These are phyloP conservation scores for Tetramorium alpestre DNA, from an alignment of 1,140 invertebrate species.

Conservation along the genomic window DNA sequence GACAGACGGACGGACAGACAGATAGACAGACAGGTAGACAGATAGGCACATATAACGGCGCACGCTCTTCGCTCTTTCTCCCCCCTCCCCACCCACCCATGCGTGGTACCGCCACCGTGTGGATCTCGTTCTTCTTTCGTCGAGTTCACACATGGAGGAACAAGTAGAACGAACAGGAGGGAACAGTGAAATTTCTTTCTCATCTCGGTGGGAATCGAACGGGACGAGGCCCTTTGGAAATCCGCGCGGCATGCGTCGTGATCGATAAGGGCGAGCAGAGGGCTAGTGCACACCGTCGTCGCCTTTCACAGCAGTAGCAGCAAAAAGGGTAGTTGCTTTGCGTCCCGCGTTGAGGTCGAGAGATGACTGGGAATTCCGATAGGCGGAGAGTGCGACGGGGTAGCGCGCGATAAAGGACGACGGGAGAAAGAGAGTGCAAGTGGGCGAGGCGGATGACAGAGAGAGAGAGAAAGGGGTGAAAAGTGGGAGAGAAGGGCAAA, in stretches of 20 bases:
- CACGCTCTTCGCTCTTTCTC: neutral
- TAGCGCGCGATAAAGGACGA: slow-evolving; percentile 20
- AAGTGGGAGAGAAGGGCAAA: neutral
- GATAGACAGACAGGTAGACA: neutral
- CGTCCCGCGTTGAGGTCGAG: neutral
- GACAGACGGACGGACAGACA: neutral
- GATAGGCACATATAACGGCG: neutral
- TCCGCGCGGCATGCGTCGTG: slow-evolving; percentile 71
- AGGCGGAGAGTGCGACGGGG: slow-evolving; percentile 4
- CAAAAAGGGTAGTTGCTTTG: slow-evolving; percentile 21
- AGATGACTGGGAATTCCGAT: slow-evolving; percentile 34
- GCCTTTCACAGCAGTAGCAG: neutral
- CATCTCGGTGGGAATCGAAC: slow-evolving; percentile 42
- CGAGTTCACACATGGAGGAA: slow-evolving; percentile 17
- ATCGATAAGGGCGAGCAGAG: slow-evolving; percentile 71
- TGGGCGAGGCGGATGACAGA: slow-evolving; percentile 9
- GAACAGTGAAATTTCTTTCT: slow-evolving; percentile 40
- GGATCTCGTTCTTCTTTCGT: slow-evolving; percentile 2
- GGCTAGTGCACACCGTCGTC: slow-evolving; percentile 47
- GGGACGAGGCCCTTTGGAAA: slow-evolving; percentile 47
- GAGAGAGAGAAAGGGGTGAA: neutral
- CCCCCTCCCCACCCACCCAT: neutral
- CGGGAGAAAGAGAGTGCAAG: slow-evolving; percentile 28
- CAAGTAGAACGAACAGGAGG: neutral
- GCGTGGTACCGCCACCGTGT: neutral